Evolutionary conservation across 2,113 vertebrate species (phyloP).

Genomic region (Albula goreensis): DNA sequence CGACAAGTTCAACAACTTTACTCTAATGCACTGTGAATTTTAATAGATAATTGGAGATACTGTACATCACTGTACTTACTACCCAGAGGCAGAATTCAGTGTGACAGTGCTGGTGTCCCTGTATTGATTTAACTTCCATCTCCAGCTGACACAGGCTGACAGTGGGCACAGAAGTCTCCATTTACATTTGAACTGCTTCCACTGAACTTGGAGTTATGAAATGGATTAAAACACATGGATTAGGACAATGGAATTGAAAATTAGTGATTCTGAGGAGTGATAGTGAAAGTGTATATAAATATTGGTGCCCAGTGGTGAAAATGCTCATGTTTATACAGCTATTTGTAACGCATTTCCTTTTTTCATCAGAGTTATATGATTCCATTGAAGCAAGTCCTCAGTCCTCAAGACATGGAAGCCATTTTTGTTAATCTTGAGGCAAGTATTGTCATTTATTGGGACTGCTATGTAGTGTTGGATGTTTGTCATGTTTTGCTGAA

Average conservation of each 20-base stretch:
- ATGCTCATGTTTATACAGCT: not conserved
- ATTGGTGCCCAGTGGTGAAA: too few relatives aligned
- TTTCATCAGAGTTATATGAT: slow-evolving; percentile 88
- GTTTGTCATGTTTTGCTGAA: not conserved
- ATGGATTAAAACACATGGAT: not conserved
- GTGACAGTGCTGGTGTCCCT: not conserved
- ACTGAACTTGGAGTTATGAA: not conserved
- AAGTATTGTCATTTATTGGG: slow-evolving; percentile 28
- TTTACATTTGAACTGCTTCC: not conserved
- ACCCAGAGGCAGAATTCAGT: not conserved
- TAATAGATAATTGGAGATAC: not conserved
- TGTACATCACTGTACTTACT: not conserved
- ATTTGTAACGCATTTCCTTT: not conserved
- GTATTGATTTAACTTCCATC: not conserved
- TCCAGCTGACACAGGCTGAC: not conserved
- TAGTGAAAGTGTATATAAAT: too few relatives aligned
- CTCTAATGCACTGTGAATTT: not conserved
- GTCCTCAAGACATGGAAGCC: slow-evolving; percentile 83
- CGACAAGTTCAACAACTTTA: not conserved
- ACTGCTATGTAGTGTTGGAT: not conserved
- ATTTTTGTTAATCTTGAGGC: slow-evolving; percentile 97
- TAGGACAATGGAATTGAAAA: too few relatives aligned
- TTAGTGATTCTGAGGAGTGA: too few relatives aligned
- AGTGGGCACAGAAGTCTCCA: not conserved
- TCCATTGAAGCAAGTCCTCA: slow-evolving; percentile 85